Evolutionary conservation across 2,797 vertebrate species (phyloP).

Genomic region (Channa striata): DNA sequence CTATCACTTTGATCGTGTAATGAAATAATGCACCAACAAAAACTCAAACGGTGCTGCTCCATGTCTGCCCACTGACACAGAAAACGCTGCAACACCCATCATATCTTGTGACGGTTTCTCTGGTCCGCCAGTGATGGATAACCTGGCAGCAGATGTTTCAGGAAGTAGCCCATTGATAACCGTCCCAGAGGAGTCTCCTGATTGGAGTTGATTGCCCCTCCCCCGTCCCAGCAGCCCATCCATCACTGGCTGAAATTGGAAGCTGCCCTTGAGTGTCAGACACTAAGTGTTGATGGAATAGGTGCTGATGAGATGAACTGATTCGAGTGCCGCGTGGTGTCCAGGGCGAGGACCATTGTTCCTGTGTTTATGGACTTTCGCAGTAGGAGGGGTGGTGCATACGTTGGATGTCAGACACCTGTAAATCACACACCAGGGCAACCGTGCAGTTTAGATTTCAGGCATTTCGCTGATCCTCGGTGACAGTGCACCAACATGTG

Average conservation of each 20-base stretch:
- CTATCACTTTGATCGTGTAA: constrained; percentile 63
- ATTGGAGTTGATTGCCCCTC: constrained; percentile 58
- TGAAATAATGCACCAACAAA: constrained; percentile 56
- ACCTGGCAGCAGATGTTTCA: constrained; percentile 74
- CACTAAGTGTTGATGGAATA: constrained; percentile 58
- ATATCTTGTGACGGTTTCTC: constrained; percentile 29
- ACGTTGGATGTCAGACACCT: background rate
- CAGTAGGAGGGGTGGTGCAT: background rate
- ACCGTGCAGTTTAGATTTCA: constrained; percentile 4
- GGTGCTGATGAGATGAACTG: constrained; percentile 67
- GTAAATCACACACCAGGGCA: background rate
- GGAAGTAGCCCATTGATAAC: constrained; percentile 76
- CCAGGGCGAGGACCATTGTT: constrained; percentile 23
- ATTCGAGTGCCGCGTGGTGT: constrained; percentile 38
- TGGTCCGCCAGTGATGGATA: constrained; percentile 70
- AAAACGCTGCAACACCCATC: constrained; percentile 35
- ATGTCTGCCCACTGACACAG: constrained; percentile 34
- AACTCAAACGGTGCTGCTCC: constrained; percentile 41
- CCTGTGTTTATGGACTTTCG: constrained; percentile 24
- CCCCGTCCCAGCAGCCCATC: constrained; percentile 50
- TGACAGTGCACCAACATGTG: background rate
- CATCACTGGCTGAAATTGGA: constrained; percentile 68
- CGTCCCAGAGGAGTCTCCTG: constrained; percentile 50
- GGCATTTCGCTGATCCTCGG: background rate
- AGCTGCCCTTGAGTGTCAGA: constrained; percentile 65